phyloP scores from a whole-genome alignment of 2,797 vertebrate genomes.

The Pangasius larnaudii region DNA sequence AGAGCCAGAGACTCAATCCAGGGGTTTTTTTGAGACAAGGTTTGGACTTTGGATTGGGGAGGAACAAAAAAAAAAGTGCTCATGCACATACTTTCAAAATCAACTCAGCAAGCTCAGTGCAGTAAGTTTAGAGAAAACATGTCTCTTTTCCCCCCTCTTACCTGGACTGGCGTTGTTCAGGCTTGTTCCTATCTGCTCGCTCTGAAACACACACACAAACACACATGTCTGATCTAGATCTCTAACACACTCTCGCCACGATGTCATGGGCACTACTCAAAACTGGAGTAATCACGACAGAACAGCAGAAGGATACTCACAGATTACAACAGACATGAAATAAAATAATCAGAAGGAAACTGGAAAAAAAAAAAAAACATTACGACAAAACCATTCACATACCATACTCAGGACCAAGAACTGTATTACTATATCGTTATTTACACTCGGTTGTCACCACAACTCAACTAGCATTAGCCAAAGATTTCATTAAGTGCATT shows the following conservation, averaged over 20 bases:
- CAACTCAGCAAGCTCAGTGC: not conserved
- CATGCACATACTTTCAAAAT: not conserved
- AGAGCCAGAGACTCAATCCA: not conserved
- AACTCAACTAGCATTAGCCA: too few species aligned
- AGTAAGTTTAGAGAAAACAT: not conserved
- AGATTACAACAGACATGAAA: not conserved
- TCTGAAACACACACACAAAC: slow-evolving; percentile 69
- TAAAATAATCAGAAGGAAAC: not conserved
- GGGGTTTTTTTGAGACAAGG: not conserved
- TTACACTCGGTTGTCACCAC: not conserved
- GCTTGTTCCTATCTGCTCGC: slow-evolving; percentile 84
- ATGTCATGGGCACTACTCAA: not conserved
- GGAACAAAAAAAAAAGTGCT: not conserved
- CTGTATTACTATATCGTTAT: not conserved
- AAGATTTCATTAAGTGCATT: too few species aligned
- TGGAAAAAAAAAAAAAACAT: not conserved
- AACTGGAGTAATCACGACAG: not conserved
- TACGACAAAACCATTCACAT: not conserved
- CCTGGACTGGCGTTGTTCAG: slow-evolving; percentile 84
- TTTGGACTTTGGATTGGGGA: not conserved
- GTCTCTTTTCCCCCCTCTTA: slow-evolving; percentile 63
- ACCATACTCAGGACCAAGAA: not conserved
- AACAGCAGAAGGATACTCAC: not conserved
- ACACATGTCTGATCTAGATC: not conserved
- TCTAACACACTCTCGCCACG: not conserved